Conservation (phyloP, 92 coral and sea anemone species). For the Zoanthus gigantus region DNA sequence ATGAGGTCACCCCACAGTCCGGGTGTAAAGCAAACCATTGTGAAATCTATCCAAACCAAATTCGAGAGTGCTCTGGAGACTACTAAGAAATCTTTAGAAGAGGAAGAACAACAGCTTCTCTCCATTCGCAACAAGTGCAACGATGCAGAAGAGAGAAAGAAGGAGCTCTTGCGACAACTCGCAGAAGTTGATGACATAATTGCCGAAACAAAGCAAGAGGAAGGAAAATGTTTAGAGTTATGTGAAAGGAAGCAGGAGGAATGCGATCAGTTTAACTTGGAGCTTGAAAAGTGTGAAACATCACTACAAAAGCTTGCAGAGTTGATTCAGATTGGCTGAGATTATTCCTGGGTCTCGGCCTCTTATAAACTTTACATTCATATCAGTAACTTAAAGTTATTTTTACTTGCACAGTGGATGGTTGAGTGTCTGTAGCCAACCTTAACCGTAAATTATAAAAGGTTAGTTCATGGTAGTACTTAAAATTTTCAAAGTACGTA, state of each 20-base stretch:
- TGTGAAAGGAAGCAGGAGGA: not conserved
- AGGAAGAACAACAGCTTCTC: slow-evolving; percentile 3
- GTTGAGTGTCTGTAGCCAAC: no score
- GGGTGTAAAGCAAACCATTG: slow-evolving; percentile 9
- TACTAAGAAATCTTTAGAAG: not conserved
- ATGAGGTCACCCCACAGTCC: slow-evolving; percentile 32
- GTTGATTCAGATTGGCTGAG: not conserved
- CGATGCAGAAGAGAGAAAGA: slow-evolving; percentile 23
- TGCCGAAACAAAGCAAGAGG: slow-evolving; percentile 1
- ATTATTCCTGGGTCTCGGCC: not conserved
- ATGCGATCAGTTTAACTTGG: slow-evolving; percentile 9
- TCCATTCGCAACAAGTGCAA: slow-evolving; percentile 4
- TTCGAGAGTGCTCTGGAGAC: slow-evolving; percentile 15
- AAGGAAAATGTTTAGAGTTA: not conserved
- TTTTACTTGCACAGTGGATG: no score
- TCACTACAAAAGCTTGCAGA: slow-evolving; percentile 2
- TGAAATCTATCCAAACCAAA: slow-evolving; percentile 25
- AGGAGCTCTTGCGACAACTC: slow-evolving; percentile 17
- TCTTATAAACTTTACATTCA: no score
- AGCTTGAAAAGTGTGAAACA: slow-evolving; percentile 34
- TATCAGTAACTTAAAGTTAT: no score
- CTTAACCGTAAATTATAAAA: no score
- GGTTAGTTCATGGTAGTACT: no score
- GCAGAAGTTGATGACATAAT: slow-evolving; percentile 8
- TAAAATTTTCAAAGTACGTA: no score